Evolutionary conservation across 1,140 invertebrate species (phyloP).

Genomic region (Drosophila sturtevanti): DNA sequence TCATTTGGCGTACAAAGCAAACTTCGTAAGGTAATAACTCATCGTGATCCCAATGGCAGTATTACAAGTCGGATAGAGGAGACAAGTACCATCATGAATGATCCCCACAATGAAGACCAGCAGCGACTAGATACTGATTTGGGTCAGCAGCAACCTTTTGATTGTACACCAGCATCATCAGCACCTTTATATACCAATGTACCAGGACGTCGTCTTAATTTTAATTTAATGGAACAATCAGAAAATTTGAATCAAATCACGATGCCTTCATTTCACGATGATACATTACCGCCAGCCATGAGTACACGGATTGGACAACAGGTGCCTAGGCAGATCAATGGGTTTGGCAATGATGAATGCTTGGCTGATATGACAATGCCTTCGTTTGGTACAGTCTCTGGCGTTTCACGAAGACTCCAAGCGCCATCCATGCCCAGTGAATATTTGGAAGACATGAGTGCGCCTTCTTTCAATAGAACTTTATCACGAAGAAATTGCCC

Average conservation of each 20-base stretch:
- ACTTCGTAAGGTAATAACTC: conserved; percentile 22
- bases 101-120: background rate
- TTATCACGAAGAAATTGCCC: background rate
- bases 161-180: background rate
- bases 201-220: conserved; percentile 28
- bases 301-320: conserved; percentile 9
- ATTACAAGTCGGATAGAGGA: conserved; percentile 42
- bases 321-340: too few species aligned
- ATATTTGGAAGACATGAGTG: conserved; percentile 29
- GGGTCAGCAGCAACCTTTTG: conserved; percentile 1
- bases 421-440: conserved; percentile 12
- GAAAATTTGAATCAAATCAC: conserved; percentile 44
- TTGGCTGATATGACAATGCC: conserved; percentile 7
- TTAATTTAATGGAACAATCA: conserved; percentile 9
- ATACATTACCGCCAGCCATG: conserved; percentile 9
- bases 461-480: conserved; percentile 16
- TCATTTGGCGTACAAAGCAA: conserved; percentile 15
- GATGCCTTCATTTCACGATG: conserved; percentile 38
- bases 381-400: conserved; percentile 10
- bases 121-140: background rate
- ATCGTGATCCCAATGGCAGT: conserved; percentile 43
- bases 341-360: conserved; percentile 4
- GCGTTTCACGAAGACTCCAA: background rate
- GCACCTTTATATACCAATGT: background rate
- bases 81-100: conserved; percentile 41